These are phyloP conservation scores for Cheirogaleus major DNA, from an alignment of 2,797 vertebrate species.

Conservation along the genomic window DNA sequence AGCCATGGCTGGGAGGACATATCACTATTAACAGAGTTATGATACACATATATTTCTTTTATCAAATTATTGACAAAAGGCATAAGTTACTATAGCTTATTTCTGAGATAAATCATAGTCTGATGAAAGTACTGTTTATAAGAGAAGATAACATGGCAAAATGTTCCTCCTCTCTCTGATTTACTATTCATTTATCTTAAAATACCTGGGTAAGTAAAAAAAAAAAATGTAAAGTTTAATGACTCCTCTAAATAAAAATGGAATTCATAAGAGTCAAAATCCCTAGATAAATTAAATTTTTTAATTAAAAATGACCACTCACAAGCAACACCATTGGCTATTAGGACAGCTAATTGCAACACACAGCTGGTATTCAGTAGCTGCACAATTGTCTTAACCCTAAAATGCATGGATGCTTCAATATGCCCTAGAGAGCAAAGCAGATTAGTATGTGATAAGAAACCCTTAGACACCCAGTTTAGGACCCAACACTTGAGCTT, in stretches of 20 bases:
- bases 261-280: slow-evolving; percentile 41
- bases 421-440: slow-evolving; percentile 67
- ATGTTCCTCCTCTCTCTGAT: neutral
- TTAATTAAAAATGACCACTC: slow-evolving; percentile 65
- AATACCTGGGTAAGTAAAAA: neutral
- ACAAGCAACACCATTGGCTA: slow-evolving; percentile 45
- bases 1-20: neutral
- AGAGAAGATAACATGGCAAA: neutral
- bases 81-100: neutral
- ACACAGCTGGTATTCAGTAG: slow-evolving; percentile 69
- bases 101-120: neutral
- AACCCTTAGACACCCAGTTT: slow-evolving; percentile 59
- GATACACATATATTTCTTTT: neutral
- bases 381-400: slow-evolving; percentile 64
- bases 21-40: neutral
- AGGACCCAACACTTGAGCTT: neutral
- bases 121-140: neutral
- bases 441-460: slow-evolving; percentile 51
- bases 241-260: neutral
- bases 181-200: slow-evolving; percentile 30
- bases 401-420: slow-evolving; percentile 46
- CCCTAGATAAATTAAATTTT: slow-evolving; percentile 69
- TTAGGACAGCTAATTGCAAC: slow-evolving; percentile 77
- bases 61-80: neutral
- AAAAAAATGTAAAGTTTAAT: neutral